These are phyloP conservation scores for Stegodyphus dumicola DNA, from an alignment of 1,140 invertebrate genomes.

Conservation along the genomic window DNA sequence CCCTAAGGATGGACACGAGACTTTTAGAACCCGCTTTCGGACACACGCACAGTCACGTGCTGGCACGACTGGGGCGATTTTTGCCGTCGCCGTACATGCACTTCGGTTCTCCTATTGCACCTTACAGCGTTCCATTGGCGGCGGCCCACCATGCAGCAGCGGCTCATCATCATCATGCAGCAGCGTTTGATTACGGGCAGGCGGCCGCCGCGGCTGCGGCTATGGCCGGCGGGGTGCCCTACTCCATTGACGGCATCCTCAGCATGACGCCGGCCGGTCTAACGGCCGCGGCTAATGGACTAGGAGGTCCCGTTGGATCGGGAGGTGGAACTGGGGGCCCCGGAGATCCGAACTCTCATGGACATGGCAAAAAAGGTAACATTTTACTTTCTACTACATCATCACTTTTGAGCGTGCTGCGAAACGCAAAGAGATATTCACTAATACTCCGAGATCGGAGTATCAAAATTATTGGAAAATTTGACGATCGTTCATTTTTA, in stretches of 20 bases:
- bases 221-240: conserved; percentile 45
- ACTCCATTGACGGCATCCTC: conserved; percentile 62
- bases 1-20: conserved; percentile 42
- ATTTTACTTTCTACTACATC: background rate
- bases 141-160: conserved; percentile 32
- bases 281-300: conserved; percentile 20
- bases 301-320: conserved; percentile 2
- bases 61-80: conserved; percentile 62
- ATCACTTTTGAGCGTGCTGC: background rate
- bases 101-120: conserved; percentile 63
- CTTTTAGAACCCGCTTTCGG: conserved; percentile 55
- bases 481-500: too few species aligned
- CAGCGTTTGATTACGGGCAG: conserved; percentile 18
- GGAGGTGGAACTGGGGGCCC: conserved; percentile 15
- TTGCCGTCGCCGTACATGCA: conserved; percentile 62
- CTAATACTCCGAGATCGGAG: too few species aligned
- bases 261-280: conserved; percentile 58
- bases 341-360: conserved; percentile 15
- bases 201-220: conserved; percentile 42
- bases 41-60: conserved; percentile 57
- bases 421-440: too few species aligned
- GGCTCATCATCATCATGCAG: conserved; percentile 6
- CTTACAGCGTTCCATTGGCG: conserved; percentile 59
- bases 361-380: conserved; percentile 45
- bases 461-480: too few species aligned